Evolutionary conservation across 2,113 vertebrate species (phyloP).

Genomic region (Pholis gunnellus): DNA sequence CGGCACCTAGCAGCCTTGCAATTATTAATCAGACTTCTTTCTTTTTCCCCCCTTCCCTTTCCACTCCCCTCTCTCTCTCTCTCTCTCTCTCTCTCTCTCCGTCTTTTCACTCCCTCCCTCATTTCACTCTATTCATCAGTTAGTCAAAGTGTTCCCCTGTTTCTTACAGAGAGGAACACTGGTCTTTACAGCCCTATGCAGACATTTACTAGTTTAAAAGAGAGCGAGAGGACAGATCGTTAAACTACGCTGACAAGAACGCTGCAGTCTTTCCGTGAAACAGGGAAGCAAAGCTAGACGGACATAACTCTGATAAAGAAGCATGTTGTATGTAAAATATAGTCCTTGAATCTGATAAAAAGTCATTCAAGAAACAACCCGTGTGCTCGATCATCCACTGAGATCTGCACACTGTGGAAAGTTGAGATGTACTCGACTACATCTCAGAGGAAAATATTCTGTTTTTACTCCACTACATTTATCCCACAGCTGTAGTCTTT

Average conservation of each 20-base stretch:
- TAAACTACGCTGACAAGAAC: background rate
- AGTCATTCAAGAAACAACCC: no score
- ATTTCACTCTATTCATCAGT: slow-evolving; percentile 87
- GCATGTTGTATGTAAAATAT: no score
- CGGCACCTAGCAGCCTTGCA: slow-evolving; percentile 91
- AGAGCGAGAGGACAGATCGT: background rate
- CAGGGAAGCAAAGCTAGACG: no score
- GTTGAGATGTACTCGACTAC: background rate
- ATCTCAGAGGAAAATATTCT: background rate
- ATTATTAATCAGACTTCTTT: slow-evolving; percentile 92
- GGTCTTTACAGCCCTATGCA: background rate
- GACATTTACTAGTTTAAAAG: background rate
- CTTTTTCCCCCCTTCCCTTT: slow-evolving; percentile 21
- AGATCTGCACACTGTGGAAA: background rate
- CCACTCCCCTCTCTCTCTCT: slow-evolving; percentile 10
- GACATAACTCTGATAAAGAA: background rate
- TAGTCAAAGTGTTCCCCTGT: slow-evolving; percentile 76
- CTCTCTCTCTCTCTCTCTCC: slow-evolving; percentile 20
- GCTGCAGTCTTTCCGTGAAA: no score
- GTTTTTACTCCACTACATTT: background rate
- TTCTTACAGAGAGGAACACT: background rate
- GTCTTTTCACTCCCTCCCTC: slow-evolving; percentile 42
- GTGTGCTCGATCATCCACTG: background rate
- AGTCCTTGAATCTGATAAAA: background rate
- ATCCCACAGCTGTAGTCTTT: background rate